Evolutionary conservation across 2,113 vertebrate genomes (phyloP).

Genomic region (Melanerpes aurifrons): DNA sequence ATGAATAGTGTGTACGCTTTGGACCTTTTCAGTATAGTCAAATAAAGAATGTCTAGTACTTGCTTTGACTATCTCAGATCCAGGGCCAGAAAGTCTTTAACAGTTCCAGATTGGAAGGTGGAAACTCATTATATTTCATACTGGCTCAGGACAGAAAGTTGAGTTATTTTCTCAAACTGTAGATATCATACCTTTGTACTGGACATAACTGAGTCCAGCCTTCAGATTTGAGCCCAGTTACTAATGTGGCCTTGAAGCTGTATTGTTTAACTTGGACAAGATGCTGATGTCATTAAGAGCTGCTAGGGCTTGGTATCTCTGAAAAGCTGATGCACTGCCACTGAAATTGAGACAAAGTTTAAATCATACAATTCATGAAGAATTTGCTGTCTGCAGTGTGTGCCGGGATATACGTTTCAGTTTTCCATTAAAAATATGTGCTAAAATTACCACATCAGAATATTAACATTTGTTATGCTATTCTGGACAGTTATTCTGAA

Average conservation of each 20-base stretch:
- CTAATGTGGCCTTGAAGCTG: neutral
- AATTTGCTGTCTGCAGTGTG: neutral
- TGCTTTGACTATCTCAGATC: neutral
- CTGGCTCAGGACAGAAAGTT: neutral
- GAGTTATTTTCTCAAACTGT: neutral
- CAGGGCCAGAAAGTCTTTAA: neutral
- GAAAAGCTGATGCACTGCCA: neutral
- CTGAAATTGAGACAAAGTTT: neutral
- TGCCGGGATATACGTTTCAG: neutral
- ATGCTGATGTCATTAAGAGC: neutral
- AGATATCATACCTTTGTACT: neutral
- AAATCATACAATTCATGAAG: neutral
- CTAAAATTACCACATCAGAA: neutral
- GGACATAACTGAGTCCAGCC: neutral
- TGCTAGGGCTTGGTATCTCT: neutral
- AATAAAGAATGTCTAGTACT: conserved; percentile 24
- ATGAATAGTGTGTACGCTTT: neutral
- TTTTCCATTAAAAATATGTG: neutral
- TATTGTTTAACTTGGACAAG: neutral
- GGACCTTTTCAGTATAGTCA: conserved; percentile 1
- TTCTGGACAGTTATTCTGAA: neutral
- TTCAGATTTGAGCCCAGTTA: neutral
- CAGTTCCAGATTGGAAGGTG: neutral
- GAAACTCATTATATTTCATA: neutral
- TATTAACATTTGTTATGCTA: neutral